A percentile compares a stretch with the other conserved stretches of the same genome.
Evolutionary conservation across 1,140 invertebrate species (phyloP).

Genomic region (Bombus cullumanus): DNA sequence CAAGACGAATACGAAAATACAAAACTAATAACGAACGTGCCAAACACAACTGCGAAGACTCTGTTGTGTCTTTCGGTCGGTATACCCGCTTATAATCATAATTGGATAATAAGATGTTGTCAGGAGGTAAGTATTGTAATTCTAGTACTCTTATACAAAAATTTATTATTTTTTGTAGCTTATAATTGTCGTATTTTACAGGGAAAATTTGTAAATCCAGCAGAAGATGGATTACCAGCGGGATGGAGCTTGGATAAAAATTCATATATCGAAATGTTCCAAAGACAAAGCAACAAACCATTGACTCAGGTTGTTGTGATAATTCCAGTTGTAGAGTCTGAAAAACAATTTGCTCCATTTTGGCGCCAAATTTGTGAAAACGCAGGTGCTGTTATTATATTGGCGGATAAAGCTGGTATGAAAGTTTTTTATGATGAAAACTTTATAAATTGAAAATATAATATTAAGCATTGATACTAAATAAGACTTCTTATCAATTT

Average conservation of each 20-base stretch:
- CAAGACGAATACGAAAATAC: constrained; percentile 82
- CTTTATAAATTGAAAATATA: not conserved
- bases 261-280: constrained; percentile 81
- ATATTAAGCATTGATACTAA: not conserved
- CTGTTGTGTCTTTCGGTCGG: constrained; percentile 84
- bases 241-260: constrained; percentile 83
- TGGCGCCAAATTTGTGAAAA: constrained; percentile 85
- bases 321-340: constrained; percentile 81
- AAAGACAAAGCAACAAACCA: constrained; percentile 81
- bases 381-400: constrained; percentile 83
- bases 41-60: constrained; percentile 85
- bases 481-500: constrained; percentile 31
- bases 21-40: constrained; percentile 84
- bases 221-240: constrained; percentile 81
- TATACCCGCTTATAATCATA: constrained; percentile 82
- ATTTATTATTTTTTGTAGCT: not conserved
- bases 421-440: not conserved
- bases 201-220: constrained; percentile 74
- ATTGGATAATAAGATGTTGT: constrained; percentile 85
- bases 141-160: not conserved
- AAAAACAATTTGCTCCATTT: constrained; percentile 82
- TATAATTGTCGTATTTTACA: constrained; percentile 22
- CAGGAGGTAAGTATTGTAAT: constrained; percentile 66
- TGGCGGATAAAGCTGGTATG: constrained; percentile 76
- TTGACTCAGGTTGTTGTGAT: constrained; percentile 82